Evolutionary conservation across 2,888 invertebrate genomes (phyloP).

Genomic region (Zygothrica quintamaculata): DNA sequence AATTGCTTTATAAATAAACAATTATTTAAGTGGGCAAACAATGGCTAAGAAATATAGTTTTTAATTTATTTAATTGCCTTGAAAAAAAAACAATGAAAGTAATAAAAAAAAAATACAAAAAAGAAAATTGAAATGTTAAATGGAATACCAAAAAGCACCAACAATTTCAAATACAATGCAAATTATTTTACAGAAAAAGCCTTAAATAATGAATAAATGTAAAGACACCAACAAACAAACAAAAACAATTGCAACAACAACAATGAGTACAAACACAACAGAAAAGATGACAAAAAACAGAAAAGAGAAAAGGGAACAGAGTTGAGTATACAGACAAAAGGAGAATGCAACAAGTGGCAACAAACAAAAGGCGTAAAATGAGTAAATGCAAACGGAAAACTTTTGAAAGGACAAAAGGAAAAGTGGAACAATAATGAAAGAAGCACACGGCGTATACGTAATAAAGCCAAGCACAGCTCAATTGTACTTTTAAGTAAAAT

Average conservation of each 20-base stretch:
- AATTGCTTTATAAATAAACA: constrained; percentile 4
- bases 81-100: constrained; percentile 8
- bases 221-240: constrained; percentile 16
- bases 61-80: constrained; percentile 42
- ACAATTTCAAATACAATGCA: constrained; percentile 23
- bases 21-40: constrained; percentile 23
- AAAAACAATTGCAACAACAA: no score
- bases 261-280: constrained; percentile 11
- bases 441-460: constrained; percentile 50
- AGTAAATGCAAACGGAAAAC: constrained; percentile 43
- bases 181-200: constrained; percentile 39
- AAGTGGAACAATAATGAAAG: constrained; percentile 13
- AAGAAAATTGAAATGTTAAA: constrained; percentile 4
- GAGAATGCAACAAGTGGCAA: constrained; percentile 49
- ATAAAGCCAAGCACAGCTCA: constrained; percentile 37
- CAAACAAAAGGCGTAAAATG: constrained; percentile 56
- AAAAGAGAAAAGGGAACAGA: constrained; percentile 1
- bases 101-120: neutral
- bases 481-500: constrained; percentile 62
- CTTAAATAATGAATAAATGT: constrained; percentile 43
- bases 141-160: neutral
- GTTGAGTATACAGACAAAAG: constrained; percentile 30
- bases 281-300: constrained; percentile 6
- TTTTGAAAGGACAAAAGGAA: constrained; percentile 35
- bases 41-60: constrained; percentile 18